Evolutionary conservation across 2,888 invertebrate genomes (phyloP), one percentile per base, ranked within the genome.

Genomic region (Erpobdella octoculata): DNA sequence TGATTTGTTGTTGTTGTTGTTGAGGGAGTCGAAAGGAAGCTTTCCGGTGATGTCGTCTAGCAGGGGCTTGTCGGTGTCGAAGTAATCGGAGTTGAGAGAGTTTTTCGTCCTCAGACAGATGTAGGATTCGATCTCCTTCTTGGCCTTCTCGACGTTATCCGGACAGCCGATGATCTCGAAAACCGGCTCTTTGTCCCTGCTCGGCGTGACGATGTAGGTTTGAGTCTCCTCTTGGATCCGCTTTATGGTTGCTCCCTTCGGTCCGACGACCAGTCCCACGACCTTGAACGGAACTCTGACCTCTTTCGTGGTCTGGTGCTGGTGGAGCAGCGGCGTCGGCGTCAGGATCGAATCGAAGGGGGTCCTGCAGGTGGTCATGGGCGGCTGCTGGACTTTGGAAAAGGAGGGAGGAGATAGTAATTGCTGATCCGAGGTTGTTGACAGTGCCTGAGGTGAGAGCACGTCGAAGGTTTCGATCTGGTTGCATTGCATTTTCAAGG

Each of bases 241-340:
- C 86, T 98, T 98, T 85, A 98, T 98, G 77, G 98, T 98, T 70
- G 96, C 96, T 71, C 98, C 98, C 84, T 98, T 98, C 71, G 97
- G 96, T 0, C 98, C 98, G 69, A 98, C 98, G 41, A 98, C 97
- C 78, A 98, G 88, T 67, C 98, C 98, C 41, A 98, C 98, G 71
- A 98, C 96, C 83, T 95, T 89, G 86, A 97, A 95, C 53, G 97
- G 97, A 78, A 98, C 97, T 82, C 95, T 90, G n/a, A 87, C 86
- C 86, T 95, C 93, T 81, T 93, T 92, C 68, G 96, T 97, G 59
- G 94, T 90, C 85, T 96, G 95, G 31, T 79, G 48, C 28, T 48
- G 68, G 18, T 48, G 68, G 12, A 68, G 68, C n/a, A 68, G n/a
- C 3, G 68, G 48, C 31, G 46, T 62, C 18, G 62, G 35, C 21